Conservation (phyloP, 2,888 invertebrate genomes). For the Entomobrya multifasciata region DNA sequence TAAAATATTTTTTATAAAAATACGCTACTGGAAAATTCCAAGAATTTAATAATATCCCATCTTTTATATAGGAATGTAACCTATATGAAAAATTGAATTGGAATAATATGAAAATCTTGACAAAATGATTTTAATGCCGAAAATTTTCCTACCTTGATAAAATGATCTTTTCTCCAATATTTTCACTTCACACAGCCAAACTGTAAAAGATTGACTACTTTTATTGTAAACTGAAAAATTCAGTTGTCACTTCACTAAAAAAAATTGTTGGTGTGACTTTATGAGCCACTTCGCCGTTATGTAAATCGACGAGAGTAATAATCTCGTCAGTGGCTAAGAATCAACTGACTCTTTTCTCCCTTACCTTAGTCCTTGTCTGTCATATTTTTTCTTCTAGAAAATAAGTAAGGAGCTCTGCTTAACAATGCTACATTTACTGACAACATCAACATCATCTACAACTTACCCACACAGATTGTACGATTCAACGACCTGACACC, state of each 20-base stretch:
- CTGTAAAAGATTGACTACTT: too few species aligned
- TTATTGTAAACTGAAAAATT: neutral
- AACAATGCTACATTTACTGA: neutral
- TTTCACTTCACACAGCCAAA: too few species aligned
- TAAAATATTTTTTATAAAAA: too few species aligned
- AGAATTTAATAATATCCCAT: too few species aligned
- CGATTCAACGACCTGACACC: conserved; percentile 28
- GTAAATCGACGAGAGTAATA: conserved; percentile 25
- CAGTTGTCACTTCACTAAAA: neutral
- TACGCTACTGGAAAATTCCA: too few species aligned
- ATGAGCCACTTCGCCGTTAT: conserved; percentile 33
- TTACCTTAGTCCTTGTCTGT: conserved; percentile 12
- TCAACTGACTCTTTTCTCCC: conserved; percentile 46
- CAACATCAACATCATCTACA: conserved; percentile 2
- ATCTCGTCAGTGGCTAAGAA: conserved; percentile 42
- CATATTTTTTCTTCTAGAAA: neutral
- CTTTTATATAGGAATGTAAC: too few species aligned
- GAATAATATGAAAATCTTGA: too few species aligned
- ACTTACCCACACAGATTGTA: neutral
- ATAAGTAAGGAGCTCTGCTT: neutral
- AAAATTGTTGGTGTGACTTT: neutral
- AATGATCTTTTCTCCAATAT: neutral
- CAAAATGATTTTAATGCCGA: too few species aligned
- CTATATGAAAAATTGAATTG: too few species aligned
- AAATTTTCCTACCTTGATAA: too few species aligned